phyloP scores from a whole-genome alignment of 2,888 invertebrate species.

The Drosophila picticornis region DNA sequence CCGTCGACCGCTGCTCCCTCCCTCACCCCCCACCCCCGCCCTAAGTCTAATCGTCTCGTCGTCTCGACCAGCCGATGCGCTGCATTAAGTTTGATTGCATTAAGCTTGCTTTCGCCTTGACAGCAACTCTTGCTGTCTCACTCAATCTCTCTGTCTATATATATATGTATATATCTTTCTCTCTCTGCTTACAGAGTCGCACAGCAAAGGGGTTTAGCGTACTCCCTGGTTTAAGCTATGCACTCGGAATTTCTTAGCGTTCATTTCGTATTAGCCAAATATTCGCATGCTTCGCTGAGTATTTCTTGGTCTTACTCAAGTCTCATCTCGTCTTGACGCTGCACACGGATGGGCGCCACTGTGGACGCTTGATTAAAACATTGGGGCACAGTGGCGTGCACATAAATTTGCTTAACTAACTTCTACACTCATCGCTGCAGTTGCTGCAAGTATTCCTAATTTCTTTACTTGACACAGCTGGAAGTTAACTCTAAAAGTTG shows the following conservation, averaged over 20 bases:
- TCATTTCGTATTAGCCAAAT: constrained; percentile 79
- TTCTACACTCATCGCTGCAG: background rate
- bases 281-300: constrained; percentile 74
- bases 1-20: background rate
- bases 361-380: constrained; percentile 52
- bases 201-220: background rate
- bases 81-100: constrained; percentile 80
- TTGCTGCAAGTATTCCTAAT: background rate
- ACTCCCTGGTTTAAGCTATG: constrained; percentile 63
- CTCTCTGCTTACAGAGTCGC: background rate
- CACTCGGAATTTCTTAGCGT: constrained; percentile 74
- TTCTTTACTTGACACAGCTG: background rate
- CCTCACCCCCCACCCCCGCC: background rate
- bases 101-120: constrained; percentile 74
- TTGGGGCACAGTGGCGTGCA: constrained; percentile 47
- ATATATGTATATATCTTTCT: background rate
- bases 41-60: constrained; percentile 22
- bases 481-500: background rate
- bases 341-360: constrained; percentile 30
- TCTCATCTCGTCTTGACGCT: background rate
- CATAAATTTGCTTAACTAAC: background rate
- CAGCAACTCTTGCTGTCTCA: constrained; percentile 12
- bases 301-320: constrained; percentile 38
- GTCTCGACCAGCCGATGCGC: constrained; percentile 65
- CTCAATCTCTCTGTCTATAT: background rate